These are phyloP conservation scores for Leptogaster cylindrica DNA, from an alignment of 2,888 invertebrate species.

Conservation along the genomic window DNA sequence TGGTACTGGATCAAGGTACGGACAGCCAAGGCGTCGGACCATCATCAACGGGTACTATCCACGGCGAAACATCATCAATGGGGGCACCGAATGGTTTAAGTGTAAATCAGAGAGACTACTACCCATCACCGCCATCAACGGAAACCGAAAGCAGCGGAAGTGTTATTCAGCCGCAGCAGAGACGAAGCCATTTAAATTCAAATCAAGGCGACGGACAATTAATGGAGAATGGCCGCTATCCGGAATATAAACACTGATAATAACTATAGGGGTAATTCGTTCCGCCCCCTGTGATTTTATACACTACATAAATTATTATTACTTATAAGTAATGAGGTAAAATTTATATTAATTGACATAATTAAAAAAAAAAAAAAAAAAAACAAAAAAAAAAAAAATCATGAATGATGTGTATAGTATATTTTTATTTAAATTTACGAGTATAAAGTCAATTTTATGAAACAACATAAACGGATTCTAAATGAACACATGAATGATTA, in stretches of 20 bases:
- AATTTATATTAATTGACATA: conserved; percentile 31
- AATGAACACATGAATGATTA: conserved; percentile 5
- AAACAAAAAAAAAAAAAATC: conserved; percentile 4
- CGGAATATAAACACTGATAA: conserved; percentile 80
- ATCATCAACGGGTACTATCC: conserved; percentile 66
- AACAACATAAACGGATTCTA: conserved; percentile 34
- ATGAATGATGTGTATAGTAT: conserved; percentile 13
- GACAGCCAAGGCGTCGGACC: conserved; percentile 64
- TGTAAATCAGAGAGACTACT: conserved; percentile 64
- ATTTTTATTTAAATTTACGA: conserved; percentile 45
- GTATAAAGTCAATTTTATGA: conserved; percentile 47
- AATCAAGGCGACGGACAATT: conserved; percentile 63
- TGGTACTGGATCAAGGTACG: conserved; percentile 63
- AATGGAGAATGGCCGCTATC: conserved; percentile 71
- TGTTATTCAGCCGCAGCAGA: conserved; percentile 60
- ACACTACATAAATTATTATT: conserved; percentile 26
- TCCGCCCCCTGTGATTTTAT: conserved; percentile 47
- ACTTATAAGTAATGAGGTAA: conserved; percentile 26
- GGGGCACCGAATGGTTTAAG: conserved; percentile 60
- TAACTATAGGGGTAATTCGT: conserved; percentile 51
- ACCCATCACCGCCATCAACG: conserved; percentile 64
- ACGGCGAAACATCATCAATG: conserved; percentile 53
- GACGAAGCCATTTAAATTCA: conserved; percentile 55
- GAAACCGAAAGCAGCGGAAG: conserved; percentile 66
- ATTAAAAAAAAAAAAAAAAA: conserved; percentile 1